Evolutionary conservation across 2,888 invertebrate genomes (phyloP), one percentile per base, ranked within the genome.

Genomic region (Yponomeuta evonymella): DNA sequence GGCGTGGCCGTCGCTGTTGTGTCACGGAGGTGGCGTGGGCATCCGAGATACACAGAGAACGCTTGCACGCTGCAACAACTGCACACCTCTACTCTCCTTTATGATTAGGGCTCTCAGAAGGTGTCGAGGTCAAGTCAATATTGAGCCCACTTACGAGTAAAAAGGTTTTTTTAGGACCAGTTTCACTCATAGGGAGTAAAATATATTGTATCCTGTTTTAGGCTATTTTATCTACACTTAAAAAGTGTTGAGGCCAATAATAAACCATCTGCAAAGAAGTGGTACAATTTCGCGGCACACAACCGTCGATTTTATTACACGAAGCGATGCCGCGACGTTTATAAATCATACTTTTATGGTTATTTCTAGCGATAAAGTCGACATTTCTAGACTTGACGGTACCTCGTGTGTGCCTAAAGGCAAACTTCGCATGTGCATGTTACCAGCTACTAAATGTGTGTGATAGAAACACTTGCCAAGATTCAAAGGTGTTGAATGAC

Each of bases 331-430:
- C 80, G 80, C 83, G 83, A 84, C 84, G 87, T 82, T 85, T 87
- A 86, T 89, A 89, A 89, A 88, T 88, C 88, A 89, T 84, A 83
- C 79, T 84, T 88, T 89, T 89, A 88, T 87, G 85, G 84, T 81
- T 85, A 84, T 87, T 84, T 82, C 79, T 79, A 77, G 82, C 86
- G 82, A 89, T 89, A 88, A 87, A 86, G 76, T 75, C 76, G 78
- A 80, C 81, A 76, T 79, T 81, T 80, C 79, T 78, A 79, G 75
- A 76, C 77, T 75, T 72, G 77, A 75, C 69, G 51, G 75, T 72
- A 72, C 74, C 76, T 78, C 77, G 78, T 75, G 75, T 75, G 77
- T 75, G 77, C 79, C 77, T 70, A 72, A 71, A 74, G 75, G 76
- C 76, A 75, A 72, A 71, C 63, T 43, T 73, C 73, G 72, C 74